Percentiles rank a stretch among this genome's conserved stretches.
phyloP scores from a whole-genome alignment of 2,888 invertebrate genomes.

The Leuctra nigra region DNA sequence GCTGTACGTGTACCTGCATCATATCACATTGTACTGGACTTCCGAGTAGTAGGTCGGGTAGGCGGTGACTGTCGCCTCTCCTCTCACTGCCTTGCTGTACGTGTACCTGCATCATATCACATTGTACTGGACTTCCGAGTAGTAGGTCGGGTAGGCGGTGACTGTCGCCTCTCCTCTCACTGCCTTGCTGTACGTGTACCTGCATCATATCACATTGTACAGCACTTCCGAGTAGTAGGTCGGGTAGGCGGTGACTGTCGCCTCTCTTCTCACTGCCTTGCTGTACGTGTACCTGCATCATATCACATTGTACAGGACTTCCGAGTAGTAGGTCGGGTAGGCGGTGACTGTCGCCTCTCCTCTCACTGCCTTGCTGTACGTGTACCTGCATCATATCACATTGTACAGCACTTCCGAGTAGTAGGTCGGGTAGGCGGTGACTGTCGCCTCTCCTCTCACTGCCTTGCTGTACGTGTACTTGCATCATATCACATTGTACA shows the following conservation, averaged over 20 bases:
- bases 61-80: conserved; percentile 76
- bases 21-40: conserved; percentile 52
- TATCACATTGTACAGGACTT: conserved; percentile 55
- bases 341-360: conserved; percentile 81
- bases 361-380: conserved; percentile 77
- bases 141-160: conserved; percentile 76
- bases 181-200: conserved; percentile 79
- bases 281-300: conserved; percentile 71
- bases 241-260: conserved; percentile 77
- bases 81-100: conserved; percentile 79
- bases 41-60: conserved; percentile 76
- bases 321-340: conserved; percentile 74
- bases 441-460: conserved; percentile 76
- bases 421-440: conserved; percentile 77
- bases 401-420: conserved; percentile 66
- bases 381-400: conserved; percentile 55
- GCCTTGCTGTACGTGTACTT: conserved; percentile 83
- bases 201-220: conserved; percentile 45
- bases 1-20: conserved; percentile 70
- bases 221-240: conserved; percentile 71
- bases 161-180: conserved; percentile 81
- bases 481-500: conserved; percentile 45
- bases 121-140: conserved; percentile 63
- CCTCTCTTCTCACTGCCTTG: conserved; percentile 77
- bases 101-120: conserved; percentile 58